Conservation (phyloP, 1,140 invertebrate genomes). For the Macrosteles quadrilineatus region DNA sequence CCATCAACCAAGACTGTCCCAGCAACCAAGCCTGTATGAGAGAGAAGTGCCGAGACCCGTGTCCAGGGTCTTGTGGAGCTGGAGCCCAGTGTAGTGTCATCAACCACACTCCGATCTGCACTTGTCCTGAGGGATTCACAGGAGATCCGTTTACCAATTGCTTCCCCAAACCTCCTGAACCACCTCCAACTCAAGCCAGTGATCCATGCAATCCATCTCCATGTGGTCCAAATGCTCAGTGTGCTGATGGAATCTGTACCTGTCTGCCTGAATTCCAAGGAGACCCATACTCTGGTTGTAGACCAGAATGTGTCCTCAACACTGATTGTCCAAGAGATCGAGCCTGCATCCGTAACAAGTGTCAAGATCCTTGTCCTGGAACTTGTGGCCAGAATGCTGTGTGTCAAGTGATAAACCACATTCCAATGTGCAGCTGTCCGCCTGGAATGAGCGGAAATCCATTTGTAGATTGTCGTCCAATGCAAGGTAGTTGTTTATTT, state of each 20-base stretch:
- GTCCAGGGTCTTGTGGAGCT: slow-evolving; percentile 63
- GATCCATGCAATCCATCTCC: slow-evolving; percentile 57
- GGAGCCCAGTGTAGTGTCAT: slow-evolving; percentile 55
- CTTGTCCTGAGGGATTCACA: slow-evolving; percentile 55
- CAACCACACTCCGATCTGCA: slow-evolving; percentile 58
- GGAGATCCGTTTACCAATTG: slow-evolving; percentile 58
- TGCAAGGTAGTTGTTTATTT: slow-evolving; percentile 43
- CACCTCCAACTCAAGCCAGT: slow-evolving; percentile 41
- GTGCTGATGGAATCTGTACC: slow-evolving; percentile 55
- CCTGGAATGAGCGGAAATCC: slow-evolving; percentile 54
- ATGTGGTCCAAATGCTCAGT: slow-evolving; percentile 55
- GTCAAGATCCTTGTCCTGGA: slow-evolving; percentile 66
- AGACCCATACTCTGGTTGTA: slow-evolving; percentile 69
- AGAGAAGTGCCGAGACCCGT: slow-evolving; percentile 46
- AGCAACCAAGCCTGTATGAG: slow-evolving; percentile 49
- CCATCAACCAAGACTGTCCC: slow-evolving; percentile 49
- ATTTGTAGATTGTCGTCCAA: slow-evolving; percentile 48
- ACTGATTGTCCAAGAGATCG: slow-evolving; percentile 65
- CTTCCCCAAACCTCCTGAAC: slow-evolving; percentile 45
- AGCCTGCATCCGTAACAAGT: slow-evolving; percentile 70
- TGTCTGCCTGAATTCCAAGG: slow-evolving; percentile 68
- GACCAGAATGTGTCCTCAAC: slow-evolving; percentile 71
- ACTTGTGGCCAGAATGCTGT: slow-evolving; percentile 66
- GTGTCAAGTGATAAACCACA: slow-evolving; percentile 69
- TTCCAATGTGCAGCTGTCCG: slow-evolving; percentile 70